A percentile compares a stretch with the other conserved stretches of the same genome.
Evolutionary conservation across 2,113 vertebrate genomes (phyloP).

Genomic region (Pluvialis apricaria): DNA sequence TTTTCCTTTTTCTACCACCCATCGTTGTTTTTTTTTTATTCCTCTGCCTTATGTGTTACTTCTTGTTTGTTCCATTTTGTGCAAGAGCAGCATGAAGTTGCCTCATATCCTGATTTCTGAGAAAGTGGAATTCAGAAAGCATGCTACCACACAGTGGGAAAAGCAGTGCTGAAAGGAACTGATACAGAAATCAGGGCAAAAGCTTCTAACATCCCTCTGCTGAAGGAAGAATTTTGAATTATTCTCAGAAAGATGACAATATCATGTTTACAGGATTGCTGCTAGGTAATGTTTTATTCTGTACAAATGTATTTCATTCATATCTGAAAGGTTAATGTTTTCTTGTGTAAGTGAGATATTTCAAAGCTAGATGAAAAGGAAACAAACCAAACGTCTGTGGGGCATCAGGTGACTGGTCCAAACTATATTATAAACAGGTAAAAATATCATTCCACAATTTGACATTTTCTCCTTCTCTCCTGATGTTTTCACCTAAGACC

Average conservation of each 20-base stretch:
- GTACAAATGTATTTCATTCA: background rate
- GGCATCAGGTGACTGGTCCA: background rate
- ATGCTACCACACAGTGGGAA: background rate
- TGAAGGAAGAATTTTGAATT: background rate
- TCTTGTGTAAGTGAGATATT: background rate
- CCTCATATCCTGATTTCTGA: conserved; percentile 19
- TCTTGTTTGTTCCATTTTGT: background rate
- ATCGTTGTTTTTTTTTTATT: background rate
- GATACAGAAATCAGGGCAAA: background rate
- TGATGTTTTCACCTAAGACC: background rate
- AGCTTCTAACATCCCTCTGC: background rate
- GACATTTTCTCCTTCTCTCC: background rate
- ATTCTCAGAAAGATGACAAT: background rate
- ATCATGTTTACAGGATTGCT: background rate
- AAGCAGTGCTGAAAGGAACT: background rate
- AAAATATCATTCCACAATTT: background rate
- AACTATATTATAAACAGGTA: background rate
- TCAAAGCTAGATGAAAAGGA: background rate
- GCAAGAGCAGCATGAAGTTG: conserved; percentile 24
- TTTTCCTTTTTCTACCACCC: background rate
- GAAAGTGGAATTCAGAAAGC: background rate
- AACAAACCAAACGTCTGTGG: background rate
- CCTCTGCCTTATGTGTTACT: background rate
- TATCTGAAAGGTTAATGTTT: background rate
- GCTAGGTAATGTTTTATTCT: background rate